phyloP scores from a whole-genome alignment of 1,140 invertebrate genomes.

The Brachionus asplanchnoidis region DNA sequence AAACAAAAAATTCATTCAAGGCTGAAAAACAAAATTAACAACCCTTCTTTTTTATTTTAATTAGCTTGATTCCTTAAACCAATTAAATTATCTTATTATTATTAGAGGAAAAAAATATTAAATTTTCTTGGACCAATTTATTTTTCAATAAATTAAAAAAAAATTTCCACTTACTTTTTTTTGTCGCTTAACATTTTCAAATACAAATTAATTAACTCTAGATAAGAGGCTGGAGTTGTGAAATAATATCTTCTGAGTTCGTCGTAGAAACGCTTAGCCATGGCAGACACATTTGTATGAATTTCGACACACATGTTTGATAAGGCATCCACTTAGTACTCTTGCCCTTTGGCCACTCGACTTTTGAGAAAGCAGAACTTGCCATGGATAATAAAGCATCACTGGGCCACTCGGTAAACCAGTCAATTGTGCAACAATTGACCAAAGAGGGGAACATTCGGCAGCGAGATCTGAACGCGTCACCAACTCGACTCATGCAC shows the following conservation, averaged over 20 bases:
- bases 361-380: conserved; percentile 52
- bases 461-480: conserved; percentile 67
- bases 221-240: conserved; percentile 80
- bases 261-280: conserved; percentile 69
- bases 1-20: too few species aligned
- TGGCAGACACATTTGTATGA: conserved; percentile 68
- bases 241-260: conserved; percentile 79
- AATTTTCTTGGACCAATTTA: too few species aligned
- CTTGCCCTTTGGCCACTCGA: conserved; percentile 44
- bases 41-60: too few species aligned
- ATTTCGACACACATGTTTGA: conserved; percentile 64
- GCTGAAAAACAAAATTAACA: too few species aligned
- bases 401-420: conserved; percentile 62
- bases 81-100: too few species aligned
- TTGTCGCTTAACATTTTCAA: conserved; percentile 66
- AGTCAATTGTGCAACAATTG: conserved; percentile 59
- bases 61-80: too few species aligned
- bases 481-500: conserved; percentile 62
- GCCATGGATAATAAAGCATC: conserved; percentile 62
- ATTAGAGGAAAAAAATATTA: too few species aligned
- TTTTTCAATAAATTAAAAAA: not conserved
- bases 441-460: conserved; percentile 59
- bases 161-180: conserved; percentile 53
- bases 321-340: conserved; percentile 41
- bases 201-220: conserved; percentile 77